A percentile compares a stretch with the other conserved stretches of the same genome.
Conservation (phyloP, 2,797 vertebrate species). For the Sebastes nivosus region DNA sequence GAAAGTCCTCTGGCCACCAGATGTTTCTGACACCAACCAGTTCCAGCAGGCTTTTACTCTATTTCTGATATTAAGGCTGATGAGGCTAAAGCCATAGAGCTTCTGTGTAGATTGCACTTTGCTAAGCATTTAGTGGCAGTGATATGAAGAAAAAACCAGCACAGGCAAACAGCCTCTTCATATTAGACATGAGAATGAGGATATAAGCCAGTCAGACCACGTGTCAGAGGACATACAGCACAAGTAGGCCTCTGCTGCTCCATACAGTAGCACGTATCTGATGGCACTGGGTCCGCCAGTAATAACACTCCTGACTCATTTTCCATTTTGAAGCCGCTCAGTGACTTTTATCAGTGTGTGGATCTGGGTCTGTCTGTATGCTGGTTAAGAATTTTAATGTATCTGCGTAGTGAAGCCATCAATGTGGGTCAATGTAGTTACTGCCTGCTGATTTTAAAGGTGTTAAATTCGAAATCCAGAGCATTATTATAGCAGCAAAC, state of each 20-base stretch:
- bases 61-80: conserved; percentile 33
- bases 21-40: conserved; percentile 63
- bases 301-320: conserved; percentile 34
- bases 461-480: too few relatives aligned
- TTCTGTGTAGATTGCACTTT: conserved; percentile 2
- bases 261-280: conserved; percentile 19
- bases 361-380: neutral
- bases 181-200: conserved; percentile 17
- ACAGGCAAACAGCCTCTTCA: neutral
- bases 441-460: neutral
- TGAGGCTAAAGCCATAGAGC: conserved; percentile 8
- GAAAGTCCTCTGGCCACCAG: conserved; percentile 50
- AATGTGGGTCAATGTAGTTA: neutral
- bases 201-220: conserved; percentile 26
- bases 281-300: conserved; percentile 16
- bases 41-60: conserved; percentile 46
- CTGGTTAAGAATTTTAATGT: conserved; percentile 8
- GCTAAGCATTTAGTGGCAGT: conserved; percentile 9
- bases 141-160: neutral
- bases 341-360: conserved; percentile 6
- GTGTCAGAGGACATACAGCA: conserved; percentile 20
- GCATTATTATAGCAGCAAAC: too few relatives aligned
- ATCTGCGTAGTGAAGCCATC: neutral
- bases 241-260: conserved; percentile 1
- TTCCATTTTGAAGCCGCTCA: conserved; percentile 28